Conservation (phyloP, 2,797 vertebrate species). For the Lutjanus campechanus region DNA sequence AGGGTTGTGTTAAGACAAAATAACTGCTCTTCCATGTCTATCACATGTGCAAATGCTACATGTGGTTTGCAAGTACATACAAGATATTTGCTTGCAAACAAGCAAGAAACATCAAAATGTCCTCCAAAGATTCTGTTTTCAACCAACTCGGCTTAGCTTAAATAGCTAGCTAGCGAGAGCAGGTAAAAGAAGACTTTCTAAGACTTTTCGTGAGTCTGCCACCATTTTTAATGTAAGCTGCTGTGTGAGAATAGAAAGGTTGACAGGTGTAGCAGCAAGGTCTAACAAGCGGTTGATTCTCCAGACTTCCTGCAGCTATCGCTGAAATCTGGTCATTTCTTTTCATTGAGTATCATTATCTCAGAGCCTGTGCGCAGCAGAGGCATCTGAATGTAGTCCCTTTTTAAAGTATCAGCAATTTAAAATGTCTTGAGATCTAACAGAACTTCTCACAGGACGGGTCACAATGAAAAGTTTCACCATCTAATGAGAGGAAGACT, state of each 20-base stretch:
- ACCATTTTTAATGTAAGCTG: neutral
- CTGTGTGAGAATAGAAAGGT: conserved; percentile 2
- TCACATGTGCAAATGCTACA: neutral
- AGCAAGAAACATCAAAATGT: neutral
- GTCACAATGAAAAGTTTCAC: conserved; percentile 51
- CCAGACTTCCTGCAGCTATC: neutral
- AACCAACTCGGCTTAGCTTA: neutral
- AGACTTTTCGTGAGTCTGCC: neutral
- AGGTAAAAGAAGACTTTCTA: neutral
- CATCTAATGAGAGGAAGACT: conserved; percentile 52
- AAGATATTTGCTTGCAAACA: neutral
- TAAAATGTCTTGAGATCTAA: conserved; percentile 39
- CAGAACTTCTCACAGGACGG: conserved; percentile 24
- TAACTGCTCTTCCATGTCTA: neutral
- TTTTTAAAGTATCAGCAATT: conserved; percentile 36
- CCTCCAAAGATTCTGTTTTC: neutral
- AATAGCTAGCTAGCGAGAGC: neutral
- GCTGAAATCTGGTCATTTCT: neutral
- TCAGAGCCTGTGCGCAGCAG: conserved; percentile 26
- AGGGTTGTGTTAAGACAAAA: neutral
- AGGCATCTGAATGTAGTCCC: neutral
- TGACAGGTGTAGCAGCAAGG: conserved; percentile 5
- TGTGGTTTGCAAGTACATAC: too few species aligned
- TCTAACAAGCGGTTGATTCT: conserved; percentile 6
- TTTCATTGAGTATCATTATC: conserved; percentile 46